These are phyloP conservation scores for Plectropomus leopardus DNA, from an alignment of 2,113 vertebrate species.

Conservation along the genomic window DNA sequence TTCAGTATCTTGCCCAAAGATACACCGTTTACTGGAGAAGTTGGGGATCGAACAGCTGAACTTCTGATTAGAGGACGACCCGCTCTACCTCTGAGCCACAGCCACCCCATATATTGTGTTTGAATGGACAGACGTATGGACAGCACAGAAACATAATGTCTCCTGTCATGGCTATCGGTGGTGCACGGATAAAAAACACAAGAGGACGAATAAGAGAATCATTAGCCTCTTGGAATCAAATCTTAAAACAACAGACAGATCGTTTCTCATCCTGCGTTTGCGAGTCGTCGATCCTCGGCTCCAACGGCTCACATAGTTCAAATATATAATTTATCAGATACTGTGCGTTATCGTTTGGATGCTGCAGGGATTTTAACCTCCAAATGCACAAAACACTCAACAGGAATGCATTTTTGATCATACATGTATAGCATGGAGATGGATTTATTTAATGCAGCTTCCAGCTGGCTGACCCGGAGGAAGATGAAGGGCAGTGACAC, in stretches of 20 bases:
- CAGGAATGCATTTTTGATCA: conserved; percentile 64
- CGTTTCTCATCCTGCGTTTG: neutral
- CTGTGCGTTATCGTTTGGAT: conserved; percentile 32
- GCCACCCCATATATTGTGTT: too few species aligned
- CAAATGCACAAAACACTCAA: conserved; percentile 41
- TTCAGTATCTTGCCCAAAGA: too few species aligned
- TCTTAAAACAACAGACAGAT: neutral
- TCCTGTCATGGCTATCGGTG: too few species aligned
- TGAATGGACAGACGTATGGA: too few species aligned
- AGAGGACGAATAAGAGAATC: neutral
- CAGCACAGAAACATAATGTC: too few species aligned
- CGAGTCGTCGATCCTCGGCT: conserved; percentile 11
- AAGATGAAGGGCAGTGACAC: neutral
- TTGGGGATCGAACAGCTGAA: too few species aligned
- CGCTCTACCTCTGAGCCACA: too few species aligned
- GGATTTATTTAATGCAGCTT: conserved; percentile 10
- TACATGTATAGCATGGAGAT: neutral
- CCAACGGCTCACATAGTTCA: neutral
- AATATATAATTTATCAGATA: conserved; percentile 57
- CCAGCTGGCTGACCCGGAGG: conserved; percentile 15
- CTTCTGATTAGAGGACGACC: too few species aligned
- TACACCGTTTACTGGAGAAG: too few species aligned
- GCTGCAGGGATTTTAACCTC: conserved; percentile 27
- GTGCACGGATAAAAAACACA: too few species aligned
- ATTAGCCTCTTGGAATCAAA: neutral